Conservation (phyloP, 2,888 invertebrate genomes). For the Lasioglossum morio region DNA sequence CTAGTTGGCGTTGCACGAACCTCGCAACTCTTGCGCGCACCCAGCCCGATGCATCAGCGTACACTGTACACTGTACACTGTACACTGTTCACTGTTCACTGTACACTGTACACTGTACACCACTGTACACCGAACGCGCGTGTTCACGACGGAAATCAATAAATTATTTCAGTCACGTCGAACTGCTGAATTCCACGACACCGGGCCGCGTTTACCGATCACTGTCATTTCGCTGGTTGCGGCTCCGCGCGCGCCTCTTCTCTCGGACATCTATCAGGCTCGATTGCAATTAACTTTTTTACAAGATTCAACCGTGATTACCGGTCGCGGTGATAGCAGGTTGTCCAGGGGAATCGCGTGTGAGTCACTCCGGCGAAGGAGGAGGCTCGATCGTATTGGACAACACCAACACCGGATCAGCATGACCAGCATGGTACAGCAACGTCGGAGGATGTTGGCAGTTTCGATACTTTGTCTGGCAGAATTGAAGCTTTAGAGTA, state of each 20-base stretch:
- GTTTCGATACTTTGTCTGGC: constrained; percentile 13
- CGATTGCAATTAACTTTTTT: constrained; percentile 51
- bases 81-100: too few relatives aligned
- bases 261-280: constrained; percentile 22
- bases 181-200: constrained; percentile 43
- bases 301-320: constrained; percentile 22
- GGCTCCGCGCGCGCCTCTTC: constrained; percentile 6
- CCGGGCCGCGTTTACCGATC: constrained; percentile 27
- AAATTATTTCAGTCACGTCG: constrained; percentile 56
- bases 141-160: constrained; percentile 49
- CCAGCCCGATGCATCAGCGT: neutral
- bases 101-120: too few relatives aligned
- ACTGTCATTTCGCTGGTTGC: constrained; percentile 31
- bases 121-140: constrained; percentile 14
- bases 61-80: neutral
- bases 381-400: neutral
- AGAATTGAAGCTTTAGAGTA: neutral
- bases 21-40: neutral
- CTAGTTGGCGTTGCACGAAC: constrained; percentile 20
- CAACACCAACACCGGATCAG: neutral
- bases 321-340: constrained; percentile 30
- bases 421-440: neutral
- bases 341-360: constrained; percentile 19
- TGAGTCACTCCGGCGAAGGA: constrained; percentile 1
- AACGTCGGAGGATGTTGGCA: neutral